Conservation (phyloP, 1,140 invertebrate genomes). For the Contarinia nasturtii region DNA sequence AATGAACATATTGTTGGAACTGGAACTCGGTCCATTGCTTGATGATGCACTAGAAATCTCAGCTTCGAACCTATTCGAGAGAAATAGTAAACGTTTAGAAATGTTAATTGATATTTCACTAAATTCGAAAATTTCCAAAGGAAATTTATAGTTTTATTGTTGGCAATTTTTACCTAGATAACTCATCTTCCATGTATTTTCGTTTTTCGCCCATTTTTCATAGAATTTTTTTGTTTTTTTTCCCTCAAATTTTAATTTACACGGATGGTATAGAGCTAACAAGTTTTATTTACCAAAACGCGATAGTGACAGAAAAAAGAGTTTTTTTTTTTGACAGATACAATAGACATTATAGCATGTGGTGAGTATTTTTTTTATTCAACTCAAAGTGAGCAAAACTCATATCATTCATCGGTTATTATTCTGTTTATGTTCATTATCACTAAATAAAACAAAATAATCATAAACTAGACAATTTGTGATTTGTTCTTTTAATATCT, state of each 20-base stretch:
- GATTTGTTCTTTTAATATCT: no score
- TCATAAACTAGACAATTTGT: no score
- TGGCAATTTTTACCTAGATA: constrained; percentile 40
- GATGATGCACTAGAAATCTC: constrained; percentile 44
- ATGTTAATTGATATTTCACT: neutral
- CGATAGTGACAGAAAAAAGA: neutral
- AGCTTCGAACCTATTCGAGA: constrained; percentile 52
- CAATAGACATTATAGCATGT: neutral
- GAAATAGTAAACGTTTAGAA: constrained; percentile 4
- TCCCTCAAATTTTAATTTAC: neutral
- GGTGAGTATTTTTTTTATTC: no score
- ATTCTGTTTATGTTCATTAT: no score
- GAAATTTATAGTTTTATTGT: neutral
- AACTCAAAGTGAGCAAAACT: no score
- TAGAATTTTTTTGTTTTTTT: neutral
- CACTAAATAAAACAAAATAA: no score
- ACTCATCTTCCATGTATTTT: constrained; percentile 57
- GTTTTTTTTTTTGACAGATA: neutral
- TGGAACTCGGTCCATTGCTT: neutral
- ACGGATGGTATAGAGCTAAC: neutral
- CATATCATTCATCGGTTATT: no score
- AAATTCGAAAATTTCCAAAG: constrained; percentile 1
- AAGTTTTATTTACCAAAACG: neutral
- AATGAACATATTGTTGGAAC: constrained; percentile 19
- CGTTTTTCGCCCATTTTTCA: constrained; percentile 18